A percentile compares a stretch with the other conserved stretches of the same genome.
Conservation (phyloP, 2,888 invertebrate genomes). For the Andrena bicolor region DNA sequence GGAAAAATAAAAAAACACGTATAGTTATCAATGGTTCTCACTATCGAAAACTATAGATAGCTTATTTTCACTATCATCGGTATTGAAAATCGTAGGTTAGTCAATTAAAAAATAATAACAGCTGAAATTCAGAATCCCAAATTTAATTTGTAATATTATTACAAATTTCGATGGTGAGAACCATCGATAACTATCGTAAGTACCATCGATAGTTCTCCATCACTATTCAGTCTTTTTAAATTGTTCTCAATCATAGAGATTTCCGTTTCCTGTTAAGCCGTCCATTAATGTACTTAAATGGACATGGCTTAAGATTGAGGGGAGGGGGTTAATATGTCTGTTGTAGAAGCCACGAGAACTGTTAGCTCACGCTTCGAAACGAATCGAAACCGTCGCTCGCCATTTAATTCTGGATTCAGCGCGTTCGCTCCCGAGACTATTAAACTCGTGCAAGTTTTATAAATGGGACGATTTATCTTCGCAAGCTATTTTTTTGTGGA, state of each 20-base stretch:
- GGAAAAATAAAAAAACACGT: too few species aligned
- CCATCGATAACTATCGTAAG: too few species aligned
- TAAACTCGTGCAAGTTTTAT: background rate
- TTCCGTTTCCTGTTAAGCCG: slow-evolving; percentile 24
- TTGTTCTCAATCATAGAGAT: background rate
- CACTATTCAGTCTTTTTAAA: slow-evolving; percentile 34
- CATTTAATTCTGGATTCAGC: background rate
- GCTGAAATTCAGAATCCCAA: too few species aligned
- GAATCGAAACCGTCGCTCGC: slow-evolving; percentile 9
- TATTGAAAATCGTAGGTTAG: too few species aligned
- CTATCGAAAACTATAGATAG: too few species aligned
- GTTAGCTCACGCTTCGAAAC: background rate
- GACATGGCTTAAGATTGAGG: background rate
- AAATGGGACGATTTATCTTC: background rate
- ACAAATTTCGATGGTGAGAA: too few species aligned
- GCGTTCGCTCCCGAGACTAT: background rate
- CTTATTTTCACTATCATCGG: too few species aligned
- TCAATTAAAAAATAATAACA: too few species aligned
- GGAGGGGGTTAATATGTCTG: slow-evolving; percentile 1
- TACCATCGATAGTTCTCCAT: too few species aligned
- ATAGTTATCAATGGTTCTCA: too few species aligned
- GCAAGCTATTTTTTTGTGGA: background rate
- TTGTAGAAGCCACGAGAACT: slow-evolving; percentile 9
- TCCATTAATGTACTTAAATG: background rate
- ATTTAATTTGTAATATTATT: too few species aligned